Evolutionary conservation across 2,113 vertebrate genomes (phyloP), one percentile per base, ranked within the genome.

Genomic region (Brevimyrus niger): DNA sequence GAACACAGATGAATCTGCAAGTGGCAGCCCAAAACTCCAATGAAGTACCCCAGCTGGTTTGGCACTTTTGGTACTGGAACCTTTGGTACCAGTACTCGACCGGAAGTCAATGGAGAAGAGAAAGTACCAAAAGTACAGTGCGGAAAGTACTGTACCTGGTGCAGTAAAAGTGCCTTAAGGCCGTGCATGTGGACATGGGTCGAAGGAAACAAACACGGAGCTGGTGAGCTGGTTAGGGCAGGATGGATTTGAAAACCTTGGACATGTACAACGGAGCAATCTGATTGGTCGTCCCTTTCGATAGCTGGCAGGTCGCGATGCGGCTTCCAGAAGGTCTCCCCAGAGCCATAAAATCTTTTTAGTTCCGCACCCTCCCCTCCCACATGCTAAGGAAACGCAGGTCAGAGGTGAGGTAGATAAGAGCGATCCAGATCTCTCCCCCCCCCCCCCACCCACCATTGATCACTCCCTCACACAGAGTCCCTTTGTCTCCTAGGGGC

Each of bases 391-490:
- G 31, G 69, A 73, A 76, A 44, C 35, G 3, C 47, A 53, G 88
- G 88, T 82, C 69, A 89, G 80, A 89, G 88, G 88, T 89, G 69
- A 42, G 1, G 48, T 7, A 21, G 88, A 80, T 42, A 53, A 48
- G 44, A 10, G 2, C 11, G 5, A 47, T 15, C 27, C 15, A 19
- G 73, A 89, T 50, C 27, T 27, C 4, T 17, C 44, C 88, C 27
- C 46, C 50, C 69, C 50, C 11, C 48, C 2, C 48, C 48, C 48
- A 10, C 11, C 13, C 48, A 50, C n/a, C 3, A 0, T 17, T 23
- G 17, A 50, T 88, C 42, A 11, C 19, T 88, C 69, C 31, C 69
- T 50, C 65, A 80, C 65, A 88, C 46, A 51, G 69, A 89, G 48
- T 19, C 73, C 88, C 31, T 35, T 50, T 80, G 69, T 82, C 35